A percentile compares a stretch with the other conserved stretches of the same genome.
Conservation (phyloP, 1,140 invertebrate genomes). For the Drosophila mauritiana region DNA sequence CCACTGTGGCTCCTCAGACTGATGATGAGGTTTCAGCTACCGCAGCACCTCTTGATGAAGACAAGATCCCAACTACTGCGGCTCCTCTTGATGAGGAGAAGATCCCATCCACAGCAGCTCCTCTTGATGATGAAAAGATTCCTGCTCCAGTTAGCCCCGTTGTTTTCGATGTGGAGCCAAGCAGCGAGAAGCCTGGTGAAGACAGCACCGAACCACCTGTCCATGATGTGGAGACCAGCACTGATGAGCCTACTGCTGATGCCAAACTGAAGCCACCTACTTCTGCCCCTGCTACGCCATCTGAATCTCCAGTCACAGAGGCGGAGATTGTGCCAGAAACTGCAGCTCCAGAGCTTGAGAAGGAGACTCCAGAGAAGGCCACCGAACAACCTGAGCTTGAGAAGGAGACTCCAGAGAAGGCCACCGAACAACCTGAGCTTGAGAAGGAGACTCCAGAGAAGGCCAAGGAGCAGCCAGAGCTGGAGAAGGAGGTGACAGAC, state of each 20-base stretch:
- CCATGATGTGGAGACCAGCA: slow-evolving; percentile 44
- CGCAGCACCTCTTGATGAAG: slow-evolving; percentile 14
- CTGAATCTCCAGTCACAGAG: slow-evolving; percentile 39
- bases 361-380: slow-evolving; percentile 35
- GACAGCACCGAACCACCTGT: slow-evolving; percentile 41
- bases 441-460: slow-evolving; percentile 2
- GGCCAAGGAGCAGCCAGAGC: slow-evolving; percentile 30
- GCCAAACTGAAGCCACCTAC: slow-evolving; percentile 52
- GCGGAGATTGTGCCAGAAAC: slow-evolving; percentile 38
- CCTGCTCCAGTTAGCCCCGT: slow-evolving; percentile 46
- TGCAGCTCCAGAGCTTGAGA: slow-evolving; percentile 30
- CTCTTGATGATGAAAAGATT: slow-evolving; percentile 41
- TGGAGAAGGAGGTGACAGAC: background rate
- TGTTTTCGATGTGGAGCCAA: slow-evolving; percentile 47
- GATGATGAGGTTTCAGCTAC: slow-evolving; percentile 45
- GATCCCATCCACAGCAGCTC: slow-evolving; percentile 11
- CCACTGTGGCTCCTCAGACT: slow-evolving; percentile 23
- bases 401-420: background rate
- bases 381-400: background rate
- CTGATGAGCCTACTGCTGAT: slow-evolving; percentile 37
- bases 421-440: slow-evolving; percentile 28
- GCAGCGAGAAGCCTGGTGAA: slow-evolving; percentile 46
- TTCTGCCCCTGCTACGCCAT: slow-evolving; percentile 16
- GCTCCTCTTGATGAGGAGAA: slow-evolving; percentile 20
- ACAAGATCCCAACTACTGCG: slow-evolving; percentile 22